Evolutionary conservation across 2,797 vertebrate species (phyloP).

Genomic region (Gallirallus australis): DNA sequence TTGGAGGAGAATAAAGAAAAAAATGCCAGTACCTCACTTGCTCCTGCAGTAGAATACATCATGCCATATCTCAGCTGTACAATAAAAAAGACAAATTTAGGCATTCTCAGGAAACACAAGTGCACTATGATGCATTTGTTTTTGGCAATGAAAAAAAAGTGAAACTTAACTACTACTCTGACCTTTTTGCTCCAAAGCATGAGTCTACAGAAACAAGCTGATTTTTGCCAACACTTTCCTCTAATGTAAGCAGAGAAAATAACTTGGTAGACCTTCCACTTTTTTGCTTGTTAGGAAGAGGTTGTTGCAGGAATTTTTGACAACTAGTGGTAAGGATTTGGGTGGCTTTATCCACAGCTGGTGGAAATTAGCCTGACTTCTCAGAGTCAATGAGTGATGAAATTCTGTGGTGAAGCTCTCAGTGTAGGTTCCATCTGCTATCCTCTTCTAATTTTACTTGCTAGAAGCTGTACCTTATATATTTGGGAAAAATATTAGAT

Average conservation of each 20-base stretch:
- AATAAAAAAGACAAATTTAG: constrained; percentile 36
- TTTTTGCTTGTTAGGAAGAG: neutral
- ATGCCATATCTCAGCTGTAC: neutral
- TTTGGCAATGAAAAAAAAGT: constrained; percentile 12
- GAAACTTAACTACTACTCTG: constrained; percentile 42
- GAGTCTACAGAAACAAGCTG: neutral
- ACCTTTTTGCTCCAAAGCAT: neutral
- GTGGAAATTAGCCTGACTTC: neutral
- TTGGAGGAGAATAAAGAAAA: constrained; percentile 53
- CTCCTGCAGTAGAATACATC: neutral
- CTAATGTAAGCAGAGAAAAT: neutral
- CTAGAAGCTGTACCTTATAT: neutral
- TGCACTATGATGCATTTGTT: constrained; percentile 9
- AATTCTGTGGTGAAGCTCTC: neutral
- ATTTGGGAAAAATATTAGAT: constrained; percentile 16
- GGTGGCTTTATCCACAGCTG: neutral
- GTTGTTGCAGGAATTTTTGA: neutral
- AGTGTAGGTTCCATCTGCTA: neutral
- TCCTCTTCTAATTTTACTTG: neutral
- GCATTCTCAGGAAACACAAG: constrained; percentile 24
- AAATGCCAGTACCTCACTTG: neutral
- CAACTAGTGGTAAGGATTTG: neutral
- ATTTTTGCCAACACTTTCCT: neutral
- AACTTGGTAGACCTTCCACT: neutral
- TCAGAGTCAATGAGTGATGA: neutral